A percentile compares a stretch with the other conserved stretches of the same genome.
phyloP scores from a whole-genome alignment of 2,888 invertebrate species.

The Scaptomyza tumidula region DNA sequence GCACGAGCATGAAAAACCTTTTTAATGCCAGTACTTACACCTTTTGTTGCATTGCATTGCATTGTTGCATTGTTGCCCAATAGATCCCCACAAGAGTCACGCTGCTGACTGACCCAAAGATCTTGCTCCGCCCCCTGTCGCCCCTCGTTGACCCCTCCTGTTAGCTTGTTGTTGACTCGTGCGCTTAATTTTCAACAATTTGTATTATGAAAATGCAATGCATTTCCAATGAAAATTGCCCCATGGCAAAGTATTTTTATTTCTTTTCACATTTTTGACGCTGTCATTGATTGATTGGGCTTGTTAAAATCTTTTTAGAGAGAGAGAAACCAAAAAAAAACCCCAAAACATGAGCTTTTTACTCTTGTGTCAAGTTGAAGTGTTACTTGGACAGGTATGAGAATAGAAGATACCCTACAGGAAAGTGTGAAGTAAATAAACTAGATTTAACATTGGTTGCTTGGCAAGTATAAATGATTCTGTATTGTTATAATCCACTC shows the following conservation, averaged over 20 bases:
- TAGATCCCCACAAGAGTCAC: slow-evolving; percentile 48
- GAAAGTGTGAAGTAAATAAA: not conserved
- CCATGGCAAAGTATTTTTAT: slow-evolving; percentile 19
- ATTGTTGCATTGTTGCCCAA: slow-evolving; percentile 39
- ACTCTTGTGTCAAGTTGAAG: slow-evolving; percentile 55
- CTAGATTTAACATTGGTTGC: not conserved
- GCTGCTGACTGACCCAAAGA: slow-evolving; percentile 45
- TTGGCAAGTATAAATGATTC: no score
- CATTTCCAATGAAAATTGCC: slow-evolving; percentile 70
- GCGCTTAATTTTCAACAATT: slow-evolving; percentile 78
- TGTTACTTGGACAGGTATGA: not conserved
- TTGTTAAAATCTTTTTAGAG: slow-evolving; percentile 54
- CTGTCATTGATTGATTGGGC: slow-evolving; percentile 83
- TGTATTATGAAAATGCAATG: slow-evolving; percentile 67
- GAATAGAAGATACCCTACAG: slow-evolving; percentile 15
- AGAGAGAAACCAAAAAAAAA: slow-evolving; percentile 12
- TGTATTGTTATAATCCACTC: no score
- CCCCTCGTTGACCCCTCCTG: slow-evolving; percentile 2
- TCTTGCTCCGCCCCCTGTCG: not conserved
- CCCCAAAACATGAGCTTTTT: slow-evolving; percentile 66
- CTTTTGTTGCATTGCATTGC: slow-evolving; percentile 25
- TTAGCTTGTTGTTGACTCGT: slow-evolving; percentile 75
- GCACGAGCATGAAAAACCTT: slow-evolving; percentile 77
- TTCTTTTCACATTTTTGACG: slow-evolving; percentile 12
- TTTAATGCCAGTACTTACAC: slow-evolving; percentile 58